phyloP scores from a whole-genome alignment of 2,113 vertebrate species.

The Reinhardtius hippoglossoides region DNA sequence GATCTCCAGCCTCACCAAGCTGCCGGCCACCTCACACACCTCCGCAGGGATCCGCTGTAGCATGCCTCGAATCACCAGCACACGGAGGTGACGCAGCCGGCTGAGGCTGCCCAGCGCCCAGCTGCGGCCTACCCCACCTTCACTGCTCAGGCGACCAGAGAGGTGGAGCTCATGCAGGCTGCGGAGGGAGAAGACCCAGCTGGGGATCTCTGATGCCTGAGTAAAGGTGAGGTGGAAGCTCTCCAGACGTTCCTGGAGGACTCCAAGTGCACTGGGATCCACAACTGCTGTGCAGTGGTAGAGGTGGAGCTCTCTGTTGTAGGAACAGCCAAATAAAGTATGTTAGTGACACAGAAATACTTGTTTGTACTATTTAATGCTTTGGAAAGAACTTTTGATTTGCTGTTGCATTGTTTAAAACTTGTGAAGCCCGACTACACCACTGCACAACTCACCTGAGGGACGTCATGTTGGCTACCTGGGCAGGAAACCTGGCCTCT shows the following conservation, averaged over 20 bases:
- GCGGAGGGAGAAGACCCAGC: constrained; percentile 81
- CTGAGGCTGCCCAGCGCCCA: constrained; percentile 79
- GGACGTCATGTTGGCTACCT: constrained; percentile 78
- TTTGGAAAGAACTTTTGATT: not conserved
- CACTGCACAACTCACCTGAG: constrained; percentile 70
- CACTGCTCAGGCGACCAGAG: constrained; percentile 74
- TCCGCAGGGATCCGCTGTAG: constrained; percentile 78
- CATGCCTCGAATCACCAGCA: constrained; percentile 73
- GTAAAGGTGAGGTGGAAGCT: constrained; percentile 81
- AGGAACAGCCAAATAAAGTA: not conserved
- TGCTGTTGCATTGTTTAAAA: not conserved
- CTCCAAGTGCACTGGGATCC: constrained; percentile 74
- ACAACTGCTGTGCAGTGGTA: constrained; percentile 79
- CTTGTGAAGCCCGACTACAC: not conserved
- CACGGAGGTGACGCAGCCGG: constrained; percentile 75
- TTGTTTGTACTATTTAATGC: not conserved
- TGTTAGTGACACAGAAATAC: not conserved
- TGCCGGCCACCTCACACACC: constrained; percentile 76
- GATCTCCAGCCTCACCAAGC: constrained; percentile 76
- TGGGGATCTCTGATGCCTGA: constrained; percentile 78
- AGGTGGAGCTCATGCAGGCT: constrained; percentile 82
- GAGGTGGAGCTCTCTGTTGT: constrained; percentile 82
- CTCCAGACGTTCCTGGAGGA: constrained; percentile 80
- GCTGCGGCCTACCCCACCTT: constrained; percentile 74
- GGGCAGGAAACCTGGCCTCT: constrained; percentile 77